Percentiles rank a stretch among this genome's conserved stretches.
Conservation (phyloP, 2,113 vertebrate genomes). For the Crotalus helleri region DNA sequence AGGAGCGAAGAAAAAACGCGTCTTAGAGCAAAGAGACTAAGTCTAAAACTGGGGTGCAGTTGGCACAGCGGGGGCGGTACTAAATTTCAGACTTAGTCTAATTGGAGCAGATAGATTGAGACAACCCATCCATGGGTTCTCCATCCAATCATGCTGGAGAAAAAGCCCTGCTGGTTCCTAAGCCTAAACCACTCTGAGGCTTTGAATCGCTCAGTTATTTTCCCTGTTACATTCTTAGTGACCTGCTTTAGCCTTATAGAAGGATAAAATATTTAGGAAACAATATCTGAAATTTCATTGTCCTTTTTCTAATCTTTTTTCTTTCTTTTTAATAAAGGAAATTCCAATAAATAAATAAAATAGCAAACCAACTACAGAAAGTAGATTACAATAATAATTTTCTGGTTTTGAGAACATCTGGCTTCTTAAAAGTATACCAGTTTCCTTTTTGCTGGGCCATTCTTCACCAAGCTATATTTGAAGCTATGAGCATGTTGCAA, state of each 20-base stretch:
- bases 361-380: background rate
- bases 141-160: too few species aligned
- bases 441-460: background rate
- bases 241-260: background rate
- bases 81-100: too few species aligned
- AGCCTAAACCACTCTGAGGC: background rate
- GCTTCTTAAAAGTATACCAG: slow-evolving; percentile 11
- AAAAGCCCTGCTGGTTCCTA: background rate
- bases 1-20: too few species aligned
- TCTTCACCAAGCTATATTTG: slow-evolving; percentile 1
- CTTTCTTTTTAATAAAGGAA: background rate
- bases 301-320: background rate
- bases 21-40: too few species aligned
- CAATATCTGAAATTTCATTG: background rate
- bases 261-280: background rate
- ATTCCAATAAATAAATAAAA: background rate
- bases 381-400: background rate
- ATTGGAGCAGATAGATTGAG: too few species aligned
- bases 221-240: background rate
- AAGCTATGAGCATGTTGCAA: background rate
- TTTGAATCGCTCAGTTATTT: background rate
- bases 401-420: background rate
- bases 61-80: too few species aligned
- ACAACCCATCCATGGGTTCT: too few species aligned
- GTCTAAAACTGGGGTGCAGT: too few species aligned